A percentile compares a stretch with the other conserved stretches of the same genome.
Conservation (phyloP, 2,113 vertebrate species). For the Corythaixoides concolor region DNA sequence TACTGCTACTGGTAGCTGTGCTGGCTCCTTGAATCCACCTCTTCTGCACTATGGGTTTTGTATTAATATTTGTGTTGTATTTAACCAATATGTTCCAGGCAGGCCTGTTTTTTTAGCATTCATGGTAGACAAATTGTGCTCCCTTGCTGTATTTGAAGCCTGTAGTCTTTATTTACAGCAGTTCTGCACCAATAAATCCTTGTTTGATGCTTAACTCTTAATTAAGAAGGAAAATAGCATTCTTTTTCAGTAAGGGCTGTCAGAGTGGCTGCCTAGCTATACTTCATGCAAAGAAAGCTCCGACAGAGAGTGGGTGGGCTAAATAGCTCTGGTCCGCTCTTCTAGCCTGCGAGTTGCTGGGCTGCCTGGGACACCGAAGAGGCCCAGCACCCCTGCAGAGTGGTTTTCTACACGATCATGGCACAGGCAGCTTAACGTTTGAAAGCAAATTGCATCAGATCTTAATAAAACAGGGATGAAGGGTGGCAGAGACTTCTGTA, state of each 20-base stretch:
- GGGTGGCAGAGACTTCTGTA: background rate
- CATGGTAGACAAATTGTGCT: background rate
- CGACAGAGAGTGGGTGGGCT: background rate
- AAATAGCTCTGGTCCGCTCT: background rate
- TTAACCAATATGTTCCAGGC: background rate
- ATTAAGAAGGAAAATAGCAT: background rate
- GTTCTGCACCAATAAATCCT: background rate
- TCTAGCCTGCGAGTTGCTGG: background rate
- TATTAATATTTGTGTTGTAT: background rate
- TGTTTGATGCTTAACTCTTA: conserved; percentile 3
- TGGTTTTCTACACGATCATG: background rate
- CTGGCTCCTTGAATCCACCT: background rate
- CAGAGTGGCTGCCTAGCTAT: background rate
- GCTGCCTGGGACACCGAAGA: background rate
- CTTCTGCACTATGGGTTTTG: background rate
- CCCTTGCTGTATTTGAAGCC: background rate
- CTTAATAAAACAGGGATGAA: background rate
- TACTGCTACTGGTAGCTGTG: background rate
- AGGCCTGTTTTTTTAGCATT: background rate
- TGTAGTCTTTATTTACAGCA: conserved; percentile 7
- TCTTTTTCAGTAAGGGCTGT: background rate
- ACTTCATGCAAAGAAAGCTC: background rate
- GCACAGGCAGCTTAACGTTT: background rate
- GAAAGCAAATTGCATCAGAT: background rate
- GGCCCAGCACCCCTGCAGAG: background rate